phyloP scores from a whole-genome alignment of 2,888 invertebrate species.

The Drosophila quinaria region DNA sequence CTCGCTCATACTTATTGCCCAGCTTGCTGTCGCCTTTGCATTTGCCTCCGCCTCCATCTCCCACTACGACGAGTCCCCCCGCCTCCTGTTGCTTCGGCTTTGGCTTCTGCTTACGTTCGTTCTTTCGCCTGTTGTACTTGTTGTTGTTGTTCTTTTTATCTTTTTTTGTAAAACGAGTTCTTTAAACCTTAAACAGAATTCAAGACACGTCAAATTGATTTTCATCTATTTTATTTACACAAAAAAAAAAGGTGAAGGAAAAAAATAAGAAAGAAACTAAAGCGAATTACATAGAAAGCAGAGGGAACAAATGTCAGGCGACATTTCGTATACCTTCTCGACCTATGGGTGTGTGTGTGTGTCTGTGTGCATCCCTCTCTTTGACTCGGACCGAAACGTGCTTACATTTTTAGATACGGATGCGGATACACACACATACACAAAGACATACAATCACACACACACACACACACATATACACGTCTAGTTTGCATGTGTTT shows the following conservation, averaged over 20 bases:
- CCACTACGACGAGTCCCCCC: neutral
- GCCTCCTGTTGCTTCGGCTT: neutral
- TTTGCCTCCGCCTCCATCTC: neutral
- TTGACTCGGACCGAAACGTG: constrained; percentile 39
- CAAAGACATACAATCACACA: constrained; percentile 4
- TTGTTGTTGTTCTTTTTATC: constrained; percentile 28
- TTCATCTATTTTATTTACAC: constrained; percentile 79
- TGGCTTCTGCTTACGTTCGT: constrained; percentile 10
- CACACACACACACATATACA: neutral
- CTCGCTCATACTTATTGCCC: constrained; percentile 23
- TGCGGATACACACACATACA: constrained; percentile 20
- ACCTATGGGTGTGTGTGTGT: constrained; percentile 3
- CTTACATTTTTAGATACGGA: constrained; percentile 48
- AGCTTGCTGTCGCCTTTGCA: constrained; percentile 20
- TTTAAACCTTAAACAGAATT: constrained; percentile 77
- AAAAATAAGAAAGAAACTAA: constrained; percentile 50
- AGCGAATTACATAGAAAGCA: constrained; percentile 67
- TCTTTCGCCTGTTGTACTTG: constrained; percentile 30
- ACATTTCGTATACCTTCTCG: constrained; percentile 50
- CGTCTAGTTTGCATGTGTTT: constrained; percentile 48
- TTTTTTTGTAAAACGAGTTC: constrained; percentile 71
- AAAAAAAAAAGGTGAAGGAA: constrained; percentile 33
- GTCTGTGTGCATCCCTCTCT: constrained; percentile 38
- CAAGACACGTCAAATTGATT: constrained; percentile 80
- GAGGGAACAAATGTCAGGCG: constrained; percentile 63